Base-by-base conservation (phyloP, 1,140 invertebrate species). In the Bombus affinis region DNA sequence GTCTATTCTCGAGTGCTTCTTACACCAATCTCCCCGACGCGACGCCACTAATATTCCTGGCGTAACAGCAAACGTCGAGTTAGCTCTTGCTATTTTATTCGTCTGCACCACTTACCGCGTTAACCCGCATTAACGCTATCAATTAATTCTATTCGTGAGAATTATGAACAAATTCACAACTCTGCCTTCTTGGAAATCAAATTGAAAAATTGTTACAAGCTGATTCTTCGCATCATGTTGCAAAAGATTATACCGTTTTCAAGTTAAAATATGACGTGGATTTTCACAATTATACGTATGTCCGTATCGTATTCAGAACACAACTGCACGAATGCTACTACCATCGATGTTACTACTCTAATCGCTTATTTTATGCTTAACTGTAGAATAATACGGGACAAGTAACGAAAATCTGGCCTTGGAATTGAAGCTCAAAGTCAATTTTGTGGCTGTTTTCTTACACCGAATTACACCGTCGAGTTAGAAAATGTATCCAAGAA, bases 61-160 rank as follows among this genome's bases (percentile, higher is more conserved):
- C 86, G 83, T 92, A 90, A 92, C 81, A 85, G 89, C 88, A 80
- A 90, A 66, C 81, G 88, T 83, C 85, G 85, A 83, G 73, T 88
- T 75, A 76, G 37, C 78, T 66, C 44, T 53, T 81, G 39, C 35
- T 32, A 47, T 59, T 18, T 32, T 75, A 70, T 75, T 81, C 75
- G 82, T 70, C 81, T 39, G 37, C 75, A 32, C 72, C 86, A 85
- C 73, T 89, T 81, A 74, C 84, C 65, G 62, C 65, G 77, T 84
- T 81, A 81, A 68, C 73, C 9, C 18, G 28, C 62, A 32, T 78
- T 37, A 71, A 59, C 39, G 42, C 32, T 5, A 28, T 15, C 70
- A 35, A 78, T 84, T 78, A 9, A 59, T 78, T 71, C 15, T 44
- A 32, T 57, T 39, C 42, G 32, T 13, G 13, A 13, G 28, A n/a